Percentiles rank a stretch among this genome's conserved stretches.
Evolutionary conservation across 2,797 vertebrate species (phyloP).

Genomic region (Centroberyx gerrardi): DNA sequence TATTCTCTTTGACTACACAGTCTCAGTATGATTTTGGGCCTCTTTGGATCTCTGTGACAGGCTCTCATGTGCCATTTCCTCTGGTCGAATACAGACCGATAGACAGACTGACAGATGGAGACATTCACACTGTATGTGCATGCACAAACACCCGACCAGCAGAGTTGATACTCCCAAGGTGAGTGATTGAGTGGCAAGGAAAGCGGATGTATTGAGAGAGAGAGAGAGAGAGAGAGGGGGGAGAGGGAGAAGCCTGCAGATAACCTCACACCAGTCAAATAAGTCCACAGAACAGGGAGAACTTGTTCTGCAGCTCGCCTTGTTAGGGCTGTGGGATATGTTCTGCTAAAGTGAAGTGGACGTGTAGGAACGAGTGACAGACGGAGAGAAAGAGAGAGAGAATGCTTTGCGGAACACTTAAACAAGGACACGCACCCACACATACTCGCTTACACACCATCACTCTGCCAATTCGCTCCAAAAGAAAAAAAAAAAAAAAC

Average conservation of each 20-base stretch:
- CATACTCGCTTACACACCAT: neutral
- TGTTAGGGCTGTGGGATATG: slow-evolving; percentile 51
- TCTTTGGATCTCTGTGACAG: slow-evolving; percentile 4
- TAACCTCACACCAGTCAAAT: slow-evolving; percentile 66
- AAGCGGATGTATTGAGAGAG: slow-evolving; percentile 50
- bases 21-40: no score
- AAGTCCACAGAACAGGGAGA: slow-evolving; percentile 45
- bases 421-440: neutral
- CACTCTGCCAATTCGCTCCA: neutral
- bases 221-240: slow-evolving; percentile 4
- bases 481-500: neutral
- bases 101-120: slow-evolving; percentile 54
- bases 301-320: slow-evolving; percentile 45
- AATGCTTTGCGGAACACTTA: slow-evolving; percentile 5
- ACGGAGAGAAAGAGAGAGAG: slow-evolving; percentile 24
- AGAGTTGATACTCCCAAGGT: slow-evolving; percentile 54
- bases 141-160: slow-evolving; percentile 27
- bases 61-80: slow-evolving; percentile 39
- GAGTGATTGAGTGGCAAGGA: slow-evolving; percentile 53
- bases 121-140: slow-evolving; percentile 5
- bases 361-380: slow-evolving; percentile 41
- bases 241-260: slow-evolving; percentile 24
- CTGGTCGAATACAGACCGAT: slow-evolving; percentile 38
- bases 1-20: no score
- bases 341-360: slow-evolving; percentile 47